Base-by-base conservation (phyloP, 1,140 invertebrate genomes). In the Pseudomyrmex flavicornis region DNA sequence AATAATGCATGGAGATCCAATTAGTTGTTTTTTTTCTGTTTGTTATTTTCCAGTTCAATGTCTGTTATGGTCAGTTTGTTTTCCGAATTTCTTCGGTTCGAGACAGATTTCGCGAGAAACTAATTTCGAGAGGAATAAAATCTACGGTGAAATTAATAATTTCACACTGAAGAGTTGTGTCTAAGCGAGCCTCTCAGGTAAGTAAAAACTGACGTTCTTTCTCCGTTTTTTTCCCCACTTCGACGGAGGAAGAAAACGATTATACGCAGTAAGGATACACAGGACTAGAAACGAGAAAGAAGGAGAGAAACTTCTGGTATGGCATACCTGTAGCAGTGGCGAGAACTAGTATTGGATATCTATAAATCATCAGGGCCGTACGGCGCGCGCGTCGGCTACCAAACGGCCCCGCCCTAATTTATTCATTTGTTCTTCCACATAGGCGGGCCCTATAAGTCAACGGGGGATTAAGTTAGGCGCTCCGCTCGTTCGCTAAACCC, bases 341-440 rank as follows among this genome's bases (percentile, higher is more conserved):
- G 35, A 70, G 61, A 86, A 86, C 87, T 86, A 87, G 88, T 88
- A 90, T 90, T 74, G 88, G 73, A 85, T 89, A 83, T 91, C 89
- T 82, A 91, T 91, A 91, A 91, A 91, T 91, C 90, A 90, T 91
- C 82, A 89, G 88, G 87, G 90, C 87, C 79, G 90, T 89, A 88
- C 13, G 10, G 50, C 72, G 44, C 73, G 73, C 73, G 59, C 66
- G 76, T 87, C 89, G 84, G 89, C 91, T 91, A 91, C 91, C 89
- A 92, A 90, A 88, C 91, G 85, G 86, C 90, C 90, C 91, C 90
- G 90, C 91, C 91, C 90, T 91, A 92, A 92, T 92, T 92, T 92
- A 92, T 92, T 92, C 91, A 92, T 92, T 92, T 92, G 90, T 92
- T 92, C 89, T 92, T 92, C 89, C 82, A 87, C 90, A 90, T 88